Evolutionary conservation across 2,113 vertebrate genomes (phyloP).

Genomic region (Athene noctua): DNA sequence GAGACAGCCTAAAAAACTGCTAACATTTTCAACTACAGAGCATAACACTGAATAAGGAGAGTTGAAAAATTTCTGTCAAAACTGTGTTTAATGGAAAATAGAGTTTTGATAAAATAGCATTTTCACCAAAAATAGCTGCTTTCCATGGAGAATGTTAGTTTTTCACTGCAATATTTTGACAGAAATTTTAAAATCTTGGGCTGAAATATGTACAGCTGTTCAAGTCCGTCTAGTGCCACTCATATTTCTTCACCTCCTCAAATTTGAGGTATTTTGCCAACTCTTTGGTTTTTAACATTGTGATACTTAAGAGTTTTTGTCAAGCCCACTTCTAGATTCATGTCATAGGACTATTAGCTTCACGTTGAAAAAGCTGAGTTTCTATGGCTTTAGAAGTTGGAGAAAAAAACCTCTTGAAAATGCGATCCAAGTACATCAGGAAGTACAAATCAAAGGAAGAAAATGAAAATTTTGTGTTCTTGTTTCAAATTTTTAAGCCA

Average conservation of each 20-base stretch:
- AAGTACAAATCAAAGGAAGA: not conserved
- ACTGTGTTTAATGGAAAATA: conserved; percentile 61
- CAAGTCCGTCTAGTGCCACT: conserved; percentile 46
- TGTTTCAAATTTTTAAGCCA: not conserved
- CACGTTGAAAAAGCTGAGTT: not conserved
- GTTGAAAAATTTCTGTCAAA: conserved; percentile 57
- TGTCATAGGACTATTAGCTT: not conserved
- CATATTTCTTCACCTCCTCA: conserved; percentile 53
- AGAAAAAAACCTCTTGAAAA: not conserved
- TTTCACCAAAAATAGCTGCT: conserved; percentile 44
- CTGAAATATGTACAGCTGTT: conserved; percentile 55
- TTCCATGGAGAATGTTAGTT: conserved; percentile 22
- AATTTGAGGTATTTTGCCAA: conserved; percentile 14
- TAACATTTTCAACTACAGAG: conserved; percentile 48
- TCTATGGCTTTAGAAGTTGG: not conserved
- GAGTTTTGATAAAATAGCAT: conserved; percentile 59
- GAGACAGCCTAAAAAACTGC: conserved; percentile 58
- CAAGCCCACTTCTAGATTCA: not conserved
- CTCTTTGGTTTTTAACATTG: not conserved
- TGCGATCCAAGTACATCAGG: not conserved
- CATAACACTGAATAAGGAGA: conserved; percentile 53
- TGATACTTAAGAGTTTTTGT: not conserved
- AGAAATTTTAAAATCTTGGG: conserved; percentile 52
- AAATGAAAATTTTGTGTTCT: not conserved
- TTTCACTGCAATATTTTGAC: conserved; percentile 59